Evolutionary conservation across 1,140 invertebrate genomes (phyloP).

Genomic region (Trypoxylus dichotomus): DNA sequence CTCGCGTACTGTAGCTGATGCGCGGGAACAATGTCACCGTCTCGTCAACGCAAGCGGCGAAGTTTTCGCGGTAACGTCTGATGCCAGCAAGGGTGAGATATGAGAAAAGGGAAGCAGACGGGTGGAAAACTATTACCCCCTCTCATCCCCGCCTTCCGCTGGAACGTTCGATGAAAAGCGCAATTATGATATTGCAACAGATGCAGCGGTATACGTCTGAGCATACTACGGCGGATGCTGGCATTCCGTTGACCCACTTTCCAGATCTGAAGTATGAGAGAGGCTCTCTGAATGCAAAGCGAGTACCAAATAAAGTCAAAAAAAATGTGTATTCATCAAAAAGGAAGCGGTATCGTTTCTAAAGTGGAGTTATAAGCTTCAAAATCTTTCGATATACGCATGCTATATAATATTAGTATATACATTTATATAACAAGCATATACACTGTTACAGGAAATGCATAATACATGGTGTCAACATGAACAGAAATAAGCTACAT

Average conservation of each 20-base stretch:
- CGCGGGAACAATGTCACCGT: background rate
- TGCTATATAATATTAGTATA: no score
- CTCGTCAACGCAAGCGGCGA: background rate
- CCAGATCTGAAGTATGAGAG: background rate
- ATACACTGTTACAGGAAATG: no score
- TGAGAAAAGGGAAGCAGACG: background rate
- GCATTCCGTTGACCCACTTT: background rate
- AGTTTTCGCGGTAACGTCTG: no score
- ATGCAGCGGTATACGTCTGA: background rate
- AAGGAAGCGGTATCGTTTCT: no score
- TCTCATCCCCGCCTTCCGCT: background rate
- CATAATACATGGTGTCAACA: no score
- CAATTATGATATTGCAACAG: background rate
- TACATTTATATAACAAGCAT: no score
- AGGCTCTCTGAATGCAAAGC: no score
- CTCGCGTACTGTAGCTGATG: background rate
- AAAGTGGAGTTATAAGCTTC: no score
- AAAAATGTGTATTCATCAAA: no score
- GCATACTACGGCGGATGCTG: background rate
- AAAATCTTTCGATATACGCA: no score
- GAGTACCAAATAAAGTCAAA: no score
- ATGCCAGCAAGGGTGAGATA: background rate
- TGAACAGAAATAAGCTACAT: no score
- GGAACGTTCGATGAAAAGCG: background rate
- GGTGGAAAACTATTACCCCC: background rate